Evolutionary conservation across 1,140 invertebrate species (phyloP).

Genomic region (Cherax quadricarinatus): DNA sequence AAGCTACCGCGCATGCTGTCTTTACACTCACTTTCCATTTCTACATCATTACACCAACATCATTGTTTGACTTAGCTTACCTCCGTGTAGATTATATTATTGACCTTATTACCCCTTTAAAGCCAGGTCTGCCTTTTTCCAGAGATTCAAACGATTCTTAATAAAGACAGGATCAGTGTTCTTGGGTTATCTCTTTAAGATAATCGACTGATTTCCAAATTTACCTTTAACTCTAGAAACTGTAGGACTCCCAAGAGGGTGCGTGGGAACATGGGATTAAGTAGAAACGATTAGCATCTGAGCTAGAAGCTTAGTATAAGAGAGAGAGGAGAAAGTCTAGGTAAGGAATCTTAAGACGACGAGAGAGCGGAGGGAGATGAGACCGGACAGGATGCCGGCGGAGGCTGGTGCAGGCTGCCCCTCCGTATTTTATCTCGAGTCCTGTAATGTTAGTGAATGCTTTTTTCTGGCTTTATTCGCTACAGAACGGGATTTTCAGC

Average conservation of each 20-base stretch:
- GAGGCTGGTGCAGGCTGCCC: background rate
- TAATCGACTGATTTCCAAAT: background rate
- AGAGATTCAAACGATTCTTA: background rate
- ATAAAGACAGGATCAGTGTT: background rate
- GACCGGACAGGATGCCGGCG: background rate
- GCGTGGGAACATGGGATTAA: background rate
- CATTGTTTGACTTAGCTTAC: background rate
- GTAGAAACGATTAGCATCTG: background rate
- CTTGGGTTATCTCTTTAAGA: background rate
- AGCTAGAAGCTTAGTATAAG: background rate
- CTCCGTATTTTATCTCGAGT: background rate
- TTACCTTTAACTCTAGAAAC: background rate
- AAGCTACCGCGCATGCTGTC: background rate
- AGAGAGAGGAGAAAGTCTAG: background rate
- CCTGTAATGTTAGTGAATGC: background rate
- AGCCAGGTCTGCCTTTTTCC: background rate
- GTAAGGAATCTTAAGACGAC: conserved; percentile 26
- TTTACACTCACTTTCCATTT: too few relatives aligned
- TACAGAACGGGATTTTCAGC: background rate
- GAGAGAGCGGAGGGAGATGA: background rate
- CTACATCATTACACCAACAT: background rate
- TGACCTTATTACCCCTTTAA: background rate
- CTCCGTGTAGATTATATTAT: background rate
- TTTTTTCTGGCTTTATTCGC: background rate
- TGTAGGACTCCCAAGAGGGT: background rate